Evolutionary conservation across 2,888 invertebrate genomes (phyloP), one percentile per base, ranked within the genome.

Genomic region (Chaitophorus viminalis): DNA sequence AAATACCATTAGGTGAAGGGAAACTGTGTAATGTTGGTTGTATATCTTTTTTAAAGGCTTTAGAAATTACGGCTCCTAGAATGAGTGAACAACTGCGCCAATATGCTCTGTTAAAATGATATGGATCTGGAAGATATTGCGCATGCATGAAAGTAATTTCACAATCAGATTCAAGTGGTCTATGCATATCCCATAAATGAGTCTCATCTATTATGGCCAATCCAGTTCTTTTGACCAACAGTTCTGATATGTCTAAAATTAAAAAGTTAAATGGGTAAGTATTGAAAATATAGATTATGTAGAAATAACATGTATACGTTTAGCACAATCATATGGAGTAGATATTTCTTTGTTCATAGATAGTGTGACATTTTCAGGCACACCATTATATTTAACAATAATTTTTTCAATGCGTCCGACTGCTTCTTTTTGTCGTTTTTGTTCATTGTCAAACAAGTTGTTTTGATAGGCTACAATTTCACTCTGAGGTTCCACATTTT

Each of bases 21-120:
- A 98, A 99, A 91, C 98, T 98, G 91, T 98, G 97, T 39, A 99
- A 92, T 89, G 94, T 93, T 0, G 98, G 93, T 3, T 93, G 92
- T 25, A 96, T 93, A 6, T 94, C 92, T 78, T 96, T 94, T 91
- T 96, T 97, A 91, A 99, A 98, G 0, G 95, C 94, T 4, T 93
- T 93, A 39, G 95, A 94, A 0, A 95, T 93, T 1, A 95, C 94
- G 17, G 96, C 95, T 0, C 99, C 99, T 11, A 99, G 92, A 90
- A 98, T 92, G 90, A 98, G 94, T 0, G 98, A 97, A 91, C 98
- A 97, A 0, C 96, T 95, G 85, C 98, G 93, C 99, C 99, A 99
- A 91, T 98, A 99, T 0, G 96, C 95, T 90, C 94, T 94, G 91
- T 96, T 96, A 0, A 95, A 94, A 78, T 92, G 92, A 88, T 92